These are phyloP conservation scores for Parasteatoda tepidariorum DNA, from an alignment of 1,140 invertebrate genomes.

Conservation along the genomic window DNA sequence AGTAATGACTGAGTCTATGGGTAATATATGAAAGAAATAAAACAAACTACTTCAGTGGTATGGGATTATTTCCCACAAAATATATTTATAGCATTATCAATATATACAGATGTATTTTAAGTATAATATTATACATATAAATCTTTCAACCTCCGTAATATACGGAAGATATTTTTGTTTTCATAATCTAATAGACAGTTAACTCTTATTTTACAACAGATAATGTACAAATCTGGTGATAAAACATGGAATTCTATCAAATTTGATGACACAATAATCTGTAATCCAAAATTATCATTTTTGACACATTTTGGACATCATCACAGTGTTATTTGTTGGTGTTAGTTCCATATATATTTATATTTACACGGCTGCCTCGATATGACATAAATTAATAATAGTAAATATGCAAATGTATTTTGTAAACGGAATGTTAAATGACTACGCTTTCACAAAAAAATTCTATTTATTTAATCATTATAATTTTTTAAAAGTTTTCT, in stretches of 20 bases:
- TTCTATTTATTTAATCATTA: too few species aligned
- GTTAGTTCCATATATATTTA: neutral
- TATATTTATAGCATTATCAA: constrained; percentile 35
- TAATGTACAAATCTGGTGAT: constrained; percentile 5
- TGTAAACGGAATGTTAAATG: too few species aligned
- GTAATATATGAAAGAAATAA: too few species aligned
- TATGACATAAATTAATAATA: too few species aligned
- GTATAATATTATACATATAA: constrained; percentile 18
- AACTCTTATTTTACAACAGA: constrained; percentile 24
- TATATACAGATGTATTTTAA: constrained; percentile 40
- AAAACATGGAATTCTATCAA: constrained; percentile 28
- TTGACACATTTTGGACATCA: neutral
- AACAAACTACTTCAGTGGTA: too few species aligned
- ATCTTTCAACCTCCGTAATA: constrained; percentile 40
- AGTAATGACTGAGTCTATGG: too few species aligned
- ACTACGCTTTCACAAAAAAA: too few species aligned
- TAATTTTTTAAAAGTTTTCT: too few species aligned
- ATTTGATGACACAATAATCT: constrained; percentile 5
- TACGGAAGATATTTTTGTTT: constrained; percentile 5
- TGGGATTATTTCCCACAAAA: constrained; percentile 49
- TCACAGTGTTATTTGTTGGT: constrained; percentile 12
- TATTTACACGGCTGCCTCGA: neutral
- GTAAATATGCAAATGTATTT: too few species aligned
- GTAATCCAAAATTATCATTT: neutral
- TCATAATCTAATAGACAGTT: constrained; percentile 33